These are phyloP conservation scores for Megalopta genalis DNA, from an alignment of 1,140 invertebrate species.

Conservation along the genomic window DNA sequence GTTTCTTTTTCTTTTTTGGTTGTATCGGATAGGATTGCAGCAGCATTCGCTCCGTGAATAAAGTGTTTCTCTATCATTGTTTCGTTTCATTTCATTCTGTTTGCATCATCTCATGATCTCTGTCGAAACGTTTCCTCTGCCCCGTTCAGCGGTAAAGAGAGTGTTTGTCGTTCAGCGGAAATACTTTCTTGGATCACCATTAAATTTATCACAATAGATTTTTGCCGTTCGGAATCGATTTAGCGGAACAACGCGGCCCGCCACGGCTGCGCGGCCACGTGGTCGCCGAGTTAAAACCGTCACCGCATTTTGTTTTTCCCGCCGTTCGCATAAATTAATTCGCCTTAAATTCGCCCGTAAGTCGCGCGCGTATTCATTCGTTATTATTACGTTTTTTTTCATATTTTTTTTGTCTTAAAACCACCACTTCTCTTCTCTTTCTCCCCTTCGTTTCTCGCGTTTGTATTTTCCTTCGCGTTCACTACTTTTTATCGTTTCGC, in stretches of 20 bases:
- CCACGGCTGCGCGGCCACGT: slow-evolving; percentile 58
- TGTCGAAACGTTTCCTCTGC: neutral
- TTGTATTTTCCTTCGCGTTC: neutral
- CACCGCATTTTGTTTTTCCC: slow-evolving; percentile 14
- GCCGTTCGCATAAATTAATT: slow-evolving; percentile 44
- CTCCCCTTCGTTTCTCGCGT: neutral
- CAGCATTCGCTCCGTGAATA: too few relatives aligned
- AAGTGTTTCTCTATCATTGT: too few relatives aligned
- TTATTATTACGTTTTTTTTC: neutral
- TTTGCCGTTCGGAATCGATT: slow-evolving; percentile 69
- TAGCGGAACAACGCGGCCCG: slow-evolving; percentile 62
- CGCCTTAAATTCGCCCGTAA: too few relatives aligned
- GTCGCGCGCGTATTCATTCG: neutral
- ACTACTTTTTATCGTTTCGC: too few relatives aligned
- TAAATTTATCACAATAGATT: slow-evolving; percentile 80
- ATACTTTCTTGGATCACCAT: slow-evolving; percentile 81
- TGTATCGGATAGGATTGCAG: neutral
- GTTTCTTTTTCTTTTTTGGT: slow-evolving; percentile 12
- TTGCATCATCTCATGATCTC: too few relatives aligned
- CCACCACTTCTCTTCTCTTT: too few relatives aligned
- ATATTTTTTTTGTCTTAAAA: too few relatives aligned
- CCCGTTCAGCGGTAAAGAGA: slow-evolving; percentile 10
- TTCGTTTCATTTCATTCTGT: too few relatives aligned
- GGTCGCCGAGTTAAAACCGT: too few relatives aligned
- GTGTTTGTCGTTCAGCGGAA: slow-evolving; percentile 65